These are phyloP conservation scores for Caradrina clavipalpis DNA, from an alignment of 2,888 invertebrate species.

Conservation along the genomic window DNA sequence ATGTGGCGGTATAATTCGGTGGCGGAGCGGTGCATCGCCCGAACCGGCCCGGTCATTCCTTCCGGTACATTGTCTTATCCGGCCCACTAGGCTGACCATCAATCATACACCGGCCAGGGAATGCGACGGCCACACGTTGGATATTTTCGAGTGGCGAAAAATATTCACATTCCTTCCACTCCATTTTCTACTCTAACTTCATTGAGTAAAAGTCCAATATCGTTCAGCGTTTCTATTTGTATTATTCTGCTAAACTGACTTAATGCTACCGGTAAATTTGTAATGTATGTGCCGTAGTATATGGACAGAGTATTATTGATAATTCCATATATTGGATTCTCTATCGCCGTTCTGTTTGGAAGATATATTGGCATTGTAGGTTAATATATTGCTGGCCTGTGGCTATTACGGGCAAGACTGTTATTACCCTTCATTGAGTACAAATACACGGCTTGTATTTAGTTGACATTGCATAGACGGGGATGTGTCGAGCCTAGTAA, in stretches of 20 bases:
- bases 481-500: slow-evolving; percentile 24
- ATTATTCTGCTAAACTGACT: slow-evolving; percentile 60
- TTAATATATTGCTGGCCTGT: slow-evolving; percentile 30
- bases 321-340: slow-evolving; percentile 52
- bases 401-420: slow-evolving; percentile 12
- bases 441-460: slow-evolving; percentile 38
- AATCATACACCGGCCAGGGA: slow-evolving; percentile 71
- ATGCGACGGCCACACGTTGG: slow-evolving; percentile 61
- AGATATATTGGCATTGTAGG: slow-evolving; percentile 20
- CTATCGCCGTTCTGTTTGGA: slow-evolving; percentile 22
- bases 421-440: slow-evolving; percentile 26
- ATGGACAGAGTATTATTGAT: slow-evolving; percentile 49
- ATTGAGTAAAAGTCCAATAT: slow-evolving; percentile 8
- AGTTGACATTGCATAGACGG: slow-evolving; percentile 33
- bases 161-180: slow-evolving; percentile 30
- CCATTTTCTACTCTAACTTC: slow-evolving; percentile 42
- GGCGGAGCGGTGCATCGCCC: slow-evolving; percentile 53
- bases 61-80: slow-evolving; percentile 86
- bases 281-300: slow-evolving; percentile 49
- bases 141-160: slow-evolving; percentile 64
- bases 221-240: background rate
- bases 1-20: slow-evolving; percentile 54
- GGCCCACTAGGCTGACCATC: slow-evolving; percentile 75
- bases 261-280: slow-evolving; percentile 60
- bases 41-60: slow-evolving; percentile 72